These are phyloP conservation scores for Andrena haemorrhoa DNA, from an alignment of 2,888 invertebrate species.

Conservation along the genomic window DNA sequence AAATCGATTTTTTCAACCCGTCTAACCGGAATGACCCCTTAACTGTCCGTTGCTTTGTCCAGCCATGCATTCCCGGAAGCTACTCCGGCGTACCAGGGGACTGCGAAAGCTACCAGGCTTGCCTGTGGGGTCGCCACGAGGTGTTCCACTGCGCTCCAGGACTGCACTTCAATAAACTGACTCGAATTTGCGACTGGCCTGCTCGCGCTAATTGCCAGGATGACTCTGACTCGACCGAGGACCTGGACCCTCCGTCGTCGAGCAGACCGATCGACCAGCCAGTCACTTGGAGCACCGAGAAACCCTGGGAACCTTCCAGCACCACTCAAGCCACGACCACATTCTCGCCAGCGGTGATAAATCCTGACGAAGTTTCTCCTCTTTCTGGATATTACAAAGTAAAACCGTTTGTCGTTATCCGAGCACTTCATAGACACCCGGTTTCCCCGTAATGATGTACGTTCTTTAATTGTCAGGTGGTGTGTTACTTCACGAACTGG, in stretches of 20 bases:
- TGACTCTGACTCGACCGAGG: constrained; percentile 3
- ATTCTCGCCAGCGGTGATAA: constrained; percentile 80
- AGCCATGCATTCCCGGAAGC: constrained; percentile 78
- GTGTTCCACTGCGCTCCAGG: constrained; percentile 91
- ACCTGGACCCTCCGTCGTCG: background rate
- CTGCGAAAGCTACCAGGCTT: constrained; percentile 91
- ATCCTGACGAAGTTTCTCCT: constrained; percentile 84
- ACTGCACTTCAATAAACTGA: constrained; percentile 89
- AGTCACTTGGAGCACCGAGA: background rate
- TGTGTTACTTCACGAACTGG: constrained; percentile 98
- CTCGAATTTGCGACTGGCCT: constrained; percentile 92
- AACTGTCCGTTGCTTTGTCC: background rate
- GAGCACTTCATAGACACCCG: no score
- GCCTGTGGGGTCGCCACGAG: constrained; percentile 92
- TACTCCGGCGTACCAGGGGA: constrained; percentile 86
- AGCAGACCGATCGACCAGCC: constrained; percentile 12
- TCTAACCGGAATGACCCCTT: background rate
- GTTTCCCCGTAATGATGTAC: background rate
- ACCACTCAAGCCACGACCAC: constrained; percentile 75
- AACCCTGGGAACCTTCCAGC: constrained; percentile 67
- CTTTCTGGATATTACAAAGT: constrained; percentile 90
- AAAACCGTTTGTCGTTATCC: constrained; percentile 2
- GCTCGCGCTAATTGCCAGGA: constrained; percentile 87
- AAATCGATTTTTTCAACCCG: no score
- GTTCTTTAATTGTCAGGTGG: constrained; percentile 85